These are phyloP conservation scores for Syngnathoides biaculeatus DNA, from an alignment of 2,113 vertebrate genomes.

Conservation along the genomic window DNA sequence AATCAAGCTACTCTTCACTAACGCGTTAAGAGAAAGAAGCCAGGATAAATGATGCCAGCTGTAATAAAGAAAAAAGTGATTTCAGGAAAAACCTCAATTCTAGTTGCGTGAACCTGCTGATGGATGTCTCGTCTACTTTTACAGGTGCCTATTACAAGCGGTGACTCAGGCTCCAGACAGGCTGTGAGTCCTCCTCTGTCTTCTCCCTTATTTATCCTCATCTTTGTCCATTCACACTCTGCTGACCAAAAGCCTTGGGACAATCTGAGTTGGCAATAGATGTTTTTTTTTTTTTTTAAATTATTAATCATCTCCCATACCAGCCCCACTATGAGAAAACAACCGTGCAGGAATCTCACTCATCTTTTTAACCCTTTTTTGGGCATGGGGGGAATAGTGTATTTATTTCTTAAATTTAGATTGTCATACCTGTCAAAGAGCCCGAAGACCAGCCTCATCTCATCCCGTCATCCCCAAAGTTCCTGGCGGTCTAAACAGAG, in stretches of 20 bases:
- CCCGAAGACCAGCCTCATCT: conserved; percentile 33
- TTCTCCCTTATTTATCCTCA: conserved; percentile 37
- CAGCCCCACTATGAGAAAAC: conserved; percentile 18
- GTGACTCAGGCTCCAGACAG: conserved; percentile 68
- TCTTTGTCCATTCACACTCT: conserved; percentile 33
- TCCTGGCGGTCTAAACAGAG: conserved; percentile 29
- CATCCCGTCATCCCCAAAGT: conserved; percentile 10
- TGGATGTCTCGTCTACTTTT: conserved; percentile 32
- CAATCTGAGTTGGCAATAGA: conserved; percentile 40
- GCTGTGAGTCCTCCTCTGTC: conserved; percentile 41
- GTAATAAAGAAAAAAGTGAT: neutral
- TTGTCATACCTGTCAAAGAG: conserved; percentile 43
- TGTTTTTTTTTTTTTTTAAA: conserved; percentile 12
- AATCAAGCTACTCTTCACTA: neutral
- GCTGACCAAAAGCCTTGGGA: conserved; percentile 51
- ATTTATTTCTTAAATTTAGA: neutral
- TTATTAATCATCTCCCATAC: neutral
- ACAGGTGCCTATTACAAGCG: conserved; percentile 76
- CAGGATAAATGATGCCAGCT: neutral
- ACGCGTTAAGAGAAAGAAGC: neutral
- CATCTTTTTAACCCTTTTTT: neutral
- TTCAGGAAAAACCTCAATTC: conserved; percentile 1
- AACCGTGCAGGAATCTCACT: conserved; percentile 40
- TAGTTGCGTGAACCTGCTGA: conserved; percentile 6
- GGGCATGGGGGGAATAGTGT: neutral